Conservation (phyloP, 1,140 invertebrate species). For the Drosophila fuyamai region DNA sequence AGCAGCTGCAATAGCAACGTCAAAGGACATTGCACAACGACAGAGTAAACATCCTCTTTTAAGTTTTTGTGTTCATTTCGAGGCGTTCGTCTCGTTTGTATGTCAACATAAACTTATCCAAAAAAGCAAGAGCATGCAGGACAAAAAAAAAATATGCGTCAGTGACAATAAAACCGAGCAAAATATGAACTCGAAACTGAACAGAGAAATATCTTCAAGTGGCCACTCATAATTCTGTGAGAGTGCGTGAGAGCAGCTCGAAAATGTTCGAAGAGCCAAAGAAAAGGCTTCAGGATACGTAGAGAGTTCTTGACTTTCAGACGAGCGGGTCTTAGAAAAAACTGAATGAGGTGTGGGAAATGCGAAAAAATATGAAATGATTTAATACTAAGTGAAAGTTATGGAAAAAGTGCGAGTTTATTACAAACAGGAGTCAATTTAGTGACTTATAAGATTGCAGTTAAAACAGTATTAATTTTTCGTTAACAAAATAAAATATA, state of each 20-base stretch:
- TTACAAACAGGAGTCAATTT: too few species aligned
- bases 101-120: constrained; percentile 65
- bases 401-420: neutral
- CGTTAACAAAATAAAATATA: too few species aligned
- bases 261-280: constrained; percentile 27
- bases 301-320: constrained; percentile 29
- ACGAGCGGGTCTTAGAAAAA: neutral
- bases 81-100: constrained; percentile 67
- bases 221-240: constrained; percentile 68
- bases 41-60: constrained; percentile 40
- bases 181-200: constrained; percentile 27
- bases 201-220: constrained; percentile 58
- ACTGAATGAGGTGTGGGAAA: neutral
- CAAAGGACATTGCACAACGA: constrained; percentile 46
- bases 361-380: neutral
- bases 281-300: constrained; percentile 39
- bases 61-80: constrained; percentile 33
- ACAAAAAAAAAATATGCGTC: constrained; percentile 42
- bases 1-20: constrained; percentile 56
- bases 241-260: constrained; percentile 55
- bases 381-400: neutral
- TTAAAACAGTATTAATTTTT: too few species aligned
- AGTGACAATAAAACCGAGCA: constrained; percentile 66
- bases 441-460: too few species aligned
- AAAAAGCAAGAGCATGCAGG: constrained; percentile 25